phyloP scores from a whole-genome alignment of 1,140 invertebrate genomes.

The Aphidius gifuensis region DNA sequence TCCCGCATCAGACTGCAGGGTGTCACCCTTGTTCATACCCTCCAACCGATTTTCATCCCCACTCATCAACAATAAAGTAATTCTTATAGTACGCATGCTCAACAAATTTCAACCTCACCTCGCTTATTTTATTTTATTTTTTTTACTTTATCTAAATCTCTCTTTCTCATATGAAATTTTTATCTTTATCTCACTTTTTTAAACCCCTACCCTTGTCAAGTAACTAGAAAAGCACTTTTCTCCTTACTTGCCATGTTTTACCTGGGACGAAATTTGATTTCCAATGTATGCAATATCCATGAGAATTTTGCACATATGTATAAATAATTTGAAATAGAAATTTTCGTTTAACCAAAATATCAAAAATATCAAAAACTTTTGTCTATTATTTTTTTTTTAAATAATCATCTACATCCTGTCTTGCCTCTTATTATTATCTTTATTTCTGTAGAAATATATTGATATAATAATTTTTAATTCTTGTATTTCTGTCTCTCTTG shows the following conservation, averaged over 20 bases:
- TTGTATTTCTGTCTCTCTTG: no score
- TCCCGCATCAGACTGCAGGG: slow-evolving; percentile 54
- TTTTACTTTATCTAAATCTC: slow-evolving; percentile 28
- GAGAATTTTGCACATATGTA: neutral
- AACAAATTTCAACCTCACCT: neutral
- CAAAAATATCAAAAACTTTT: slow-evolving; percentile 19
- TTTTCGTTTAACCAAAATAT: slow-evolving; percentile 15
- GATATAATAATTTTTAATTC: no score
- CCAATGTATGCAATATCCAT: slow-evolving; percentile 2
- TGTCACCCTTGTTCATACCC: slow-evolving; percentile 49
- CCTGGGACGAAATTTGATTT: neutral
- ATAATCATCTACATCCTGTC: no score
- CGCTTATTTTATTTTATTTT: slow-evolving; percentile 1
- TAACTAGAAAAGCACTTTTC: neutral
- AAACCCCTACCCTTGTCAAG: neutral
- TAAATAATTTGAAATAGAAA: slow-evolving; percentile 1
- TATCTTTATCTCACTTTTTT: neutral
- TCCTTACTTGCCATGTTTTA: neutral
- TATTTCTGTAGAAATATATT: no score
- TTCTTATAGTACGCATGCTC: slow-evolving; percentile 6
- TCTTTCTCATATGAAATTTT: slow-evolving; percentile 24
- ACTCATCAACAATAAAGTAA: slow-evolving; percentile 1
- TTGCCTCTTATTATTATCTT: no score
- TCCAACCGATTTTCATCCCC: slow-evolving; percentile 40
- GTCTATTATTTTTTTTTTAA: neutral